Evolutionary conservation across 92 coral and sea anemone species (phyloP), one percentile per base, ranked within the genome.

Genomic region (Parazoanthus atlanticus): DNA sequence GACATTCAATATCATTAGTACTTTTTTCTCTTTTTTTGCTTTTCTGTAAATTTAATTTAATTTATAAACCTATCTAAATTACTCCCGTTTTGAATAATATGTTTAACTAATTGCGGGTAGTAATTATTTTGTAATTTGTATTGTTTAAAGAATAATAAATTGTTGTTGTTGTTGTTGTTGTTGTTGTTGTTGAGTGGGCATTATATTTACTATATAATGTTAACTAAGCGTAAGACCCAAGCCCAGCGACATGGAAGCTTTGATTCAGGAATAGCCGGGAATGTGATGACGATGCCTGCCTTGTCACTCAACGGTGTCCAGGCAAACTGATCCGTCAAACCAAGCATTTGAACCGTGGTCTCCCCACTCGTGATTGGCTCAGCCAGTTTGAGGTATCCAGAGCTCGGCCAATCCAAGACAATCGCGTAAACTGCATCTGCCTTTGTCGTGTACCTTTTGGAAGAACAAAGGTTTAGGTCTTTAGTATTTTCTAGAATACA

Each of bases 171-270:
- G 38, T 36, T 36, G 38, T n/a, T n/a, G n/a, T 0, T 36, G 38
- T 1, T 36, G 38, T 36, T 36, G 38, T 36, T 36, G 38, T 36
- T 36, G 38, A 8, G 76, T 11, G n/a, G 34, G 19, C 25, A n/a
- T n/a, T 28, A 38, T 9, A 29, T 38, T 61, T 19, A 23, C n/a
- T 67, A 95, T 76, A 76, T 54, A 43, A 96, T 78, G 49, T 92
- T 93, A 13, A 81, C 73, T 13, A 96, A 88, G 77, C 92, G 94
- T 67, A 97, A 86, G 33, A 96, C 98, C 99, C 99, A 97, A 8
- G 98, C 99, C 98, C 97, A 97, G 33, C 79, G 75, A 29, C 96
- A 94, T 25, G 98, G 98, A 36, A 97, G 90, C 47, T 91, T 85
- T 61, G 91, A 90, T 25, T 94, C 86, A 79, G 97, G 93, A 86